Conservation (phyloP, 2,113 vertebrate genomes). For the Caranx ignobilis region DNA sequence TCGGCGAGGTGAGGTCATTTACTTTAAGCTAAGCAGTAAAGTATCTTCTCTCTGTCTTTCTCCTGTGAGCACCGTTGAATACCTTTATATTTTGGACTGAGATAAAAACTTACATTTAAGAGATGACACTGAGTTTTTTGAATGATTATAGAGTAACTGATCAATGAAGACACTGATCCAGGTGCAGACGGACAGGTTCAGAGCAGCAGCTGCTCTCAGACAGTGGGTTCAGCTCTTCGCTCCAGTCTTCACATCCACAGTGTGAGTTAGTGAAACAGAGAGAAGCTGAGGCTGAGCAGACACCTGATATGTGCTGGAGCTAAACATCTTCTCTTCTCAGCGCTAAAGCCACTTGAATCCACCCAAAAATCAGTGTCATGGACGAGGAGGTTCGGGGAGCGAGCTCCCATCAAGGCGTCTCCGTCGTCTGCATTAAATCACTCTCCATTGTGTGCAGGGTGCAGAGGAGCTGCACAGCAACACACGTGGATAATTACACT, state of each 20-base stretch:
- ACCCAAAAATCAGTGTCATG: conserved; percentile 19
- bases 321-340: not conserved
- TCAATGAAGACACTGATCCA: too few species aligned
- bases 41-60: too few species aligned
- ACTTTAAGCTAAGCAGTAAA: too few species aligned
- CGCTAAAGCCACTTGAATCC: not conserved
- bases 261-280: not conserved
- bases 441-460: conserved; percentile 66
- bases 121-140: too few species aligned
- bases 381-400: not conserved
- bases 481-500: conserved; percentile 57
- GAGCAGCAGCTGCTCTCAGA: too few species aligned
- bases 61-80: too few species aligned
- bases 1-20: too few species aligned
- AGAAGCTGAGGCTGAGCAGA: not conserved
- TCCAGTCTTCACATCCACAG: not conserved
- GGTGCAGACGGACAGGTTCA: too few species aligned
- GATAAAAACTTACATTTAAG: too few species aligned
- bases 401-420: conserved; percentile 26
- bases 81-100: too few species aligned
- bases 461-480: conserved; percentile 5
- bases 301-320: not conserved
- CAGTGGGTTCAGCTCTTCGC: too few species aligned
- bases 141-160: too few species aligned
- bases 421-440: conserved; percentile 61